Conservation (phyloP, 2,797 vertebrate species). For the Rhinichthys osculus region DNA sequence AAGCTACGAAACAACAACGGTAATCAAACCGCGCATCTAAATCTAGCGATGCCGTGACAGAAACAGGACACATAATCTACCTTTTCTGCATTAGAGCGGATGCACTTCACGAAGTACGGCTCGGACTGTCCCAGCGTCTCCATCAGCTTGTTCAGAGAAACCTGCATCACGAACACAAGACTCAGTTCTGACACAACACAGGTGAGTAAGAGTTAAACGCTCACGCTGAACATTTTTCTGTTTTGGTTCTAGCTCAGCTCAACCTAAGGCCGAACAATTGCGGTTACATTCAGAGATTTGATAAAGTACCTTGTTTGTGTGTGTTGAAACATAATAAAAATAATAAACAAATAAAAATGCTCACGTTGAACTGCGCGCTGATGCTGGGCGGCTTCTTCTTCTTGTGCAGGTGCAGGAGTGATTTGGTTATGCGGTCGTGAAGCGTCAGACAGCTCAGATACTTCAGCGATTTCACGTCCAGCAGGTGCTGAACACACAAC, state of each 20-base stretch:
- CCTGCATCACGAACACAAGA: conserved; percentile 71
- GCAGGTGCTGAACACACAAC: conserved; percentile 78
- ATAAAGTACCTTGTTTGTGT: too few species aligned
- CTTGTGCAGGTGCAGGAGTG: conserved; percentile 96
- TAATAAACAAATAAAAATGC: background rate
- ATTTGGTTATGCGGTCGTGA: conserved; percentile 98
- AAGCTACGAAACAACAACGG: conserved; percentile 76
- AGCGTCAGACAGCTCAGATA: conserved; percentile 92
- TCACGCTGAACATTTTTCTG: too few species aligned
- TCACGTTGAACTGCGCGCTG: conserved; percentile 98
- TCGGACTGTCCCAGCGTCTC: conserved; percentile 97
- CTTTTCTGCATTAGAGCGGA: conserved; percentile 98
- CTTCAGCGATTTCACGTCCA: conserved; percentile 96
- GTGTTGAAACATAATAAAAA: too few species aligned
- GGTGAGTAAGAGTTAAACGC: background rate
- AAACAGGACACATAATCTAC: conserved; percentile 71
- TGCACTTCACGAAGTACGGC: conserved; percentile 99
- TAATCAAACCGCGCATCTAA: background rate
- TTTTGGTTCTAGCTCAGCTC: too few species aligned
- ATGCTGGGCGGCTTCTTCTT: conserved; percentile 99
- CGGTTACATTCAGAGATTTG: too few species aligned
- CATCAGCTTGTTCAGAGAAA: conserved; percentile 97
- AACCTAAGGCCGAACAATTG: too few species aligned
- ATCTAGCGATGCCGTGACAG: background rate
- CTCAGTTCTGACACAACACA: background rate